These are phyloP conservation scores for Watsonalla cultraria DNA, from an alignment of 2,888 invertebrate genomes.

Conservation along the genomic window DNA sequence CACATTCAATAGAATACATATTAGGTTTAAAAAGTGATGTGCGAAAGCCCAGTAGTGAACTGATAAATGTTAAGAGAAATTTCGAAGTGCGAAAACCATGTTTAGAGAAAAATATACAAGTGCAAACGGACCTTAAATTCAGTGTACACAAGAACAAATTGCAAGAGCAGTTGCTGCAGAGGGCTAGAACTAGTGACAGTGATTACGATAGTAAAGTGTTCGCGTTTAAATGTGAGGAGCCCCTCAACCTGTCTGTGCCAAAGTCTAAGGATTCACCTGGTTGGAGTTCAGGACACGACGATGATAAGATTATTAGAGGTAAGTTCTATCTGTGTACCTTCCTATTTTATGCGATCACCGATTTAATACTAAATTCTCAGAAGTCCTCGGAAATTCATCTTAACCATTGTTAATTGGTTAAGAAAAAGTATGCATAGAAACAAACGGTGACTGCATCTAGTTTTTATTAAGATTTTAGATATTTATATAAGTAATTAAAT, in stretches of 20 bases:
- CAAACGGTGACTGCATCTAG: too few relatives aligned
- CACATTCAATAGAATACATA: slow-evolving; percentile 93
- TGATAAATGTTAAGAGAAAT: slow-evolving; percentile 58
- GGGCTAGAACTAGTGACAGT: slow-evolving; percentile 59
- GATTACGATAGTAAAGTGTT: slow-evolving; percentile 46
- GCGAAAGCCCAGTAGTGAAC: slow-evolving; percentile 42
- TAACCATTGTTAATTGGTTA: too few relatives aligned
- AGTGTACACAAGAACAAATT: slow-evolving; percentile 62
- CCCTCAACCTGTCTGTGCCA: slow-evolving; percentile 79
- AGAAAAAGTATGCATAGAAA: too few relatives aligned
- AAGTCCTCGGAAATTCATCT: too few relatives aligned
- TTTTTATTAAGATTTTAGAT: too few relatives aligned
- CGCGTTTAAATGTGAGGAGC: slow-evolving; percentile 62
- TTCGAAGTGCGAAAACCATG: slow-evolving; percentile 43
- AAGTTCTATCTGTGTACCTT: slow-evolving; percentile 13
- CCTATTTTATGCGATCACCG: too few relatives aligned
- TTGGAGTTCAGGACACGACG: slow-evolving; percentile 44
- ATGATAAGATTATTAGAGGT: slow-evolving; percentile 58
- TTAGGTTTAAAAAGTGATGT: slow-evolving; percentile 78
- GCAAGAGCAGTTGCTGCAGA: slow-evolving; percentile 66
- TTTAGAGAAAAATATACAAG: slow-evolving; percentile 57
- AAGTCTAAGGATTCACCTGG: slow-evolving; percentile 63
- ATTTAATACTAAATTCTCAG: too few relatives aligned
- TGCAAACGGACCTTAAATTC: slow-evolving; percentile 53
- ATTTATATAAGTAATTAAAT: too few relatives aligned